A percentile compares a stretch with the other conserved stretches of the same genome.
Conservation (phyloP, 1,140 invertebrate genomes). For the Zaprionus tsacasi region DNA sequence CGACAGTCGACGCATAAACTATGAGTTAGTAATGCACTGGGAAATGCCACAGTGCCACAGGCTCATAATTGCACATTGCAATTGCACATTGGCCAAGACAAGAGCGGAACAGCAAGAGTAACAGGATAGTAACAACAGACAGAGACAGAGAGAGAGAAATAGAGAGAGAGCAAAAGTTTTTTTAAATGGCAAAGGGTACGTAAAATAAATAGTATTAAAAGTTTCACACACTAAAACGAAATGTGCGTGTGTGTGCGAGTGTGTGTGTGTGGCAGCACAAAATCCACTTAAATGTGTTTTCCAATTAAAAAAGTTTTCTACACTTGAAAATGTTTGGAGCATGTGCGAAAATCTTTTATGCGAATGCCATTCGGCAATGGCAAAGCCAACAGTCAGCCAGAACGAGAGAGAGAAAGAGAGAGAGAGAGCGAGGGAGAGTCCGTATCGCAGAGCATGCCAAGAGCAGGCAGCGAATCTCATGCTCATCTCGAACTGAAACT, state of each 20-base stretch:
- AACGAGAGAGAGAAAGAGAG: slow-evolving; percentile 15
- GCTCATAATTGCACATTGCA: slow-evolving; percentile 64
- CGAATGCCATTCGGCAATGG: slow-evolving; percentile 71
- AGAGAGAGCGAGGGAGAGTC: slow-evolving; percentile 1
- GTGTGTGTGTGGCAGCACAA: slow-evolving; percentile 36
- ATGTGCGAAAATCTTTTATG: slow-evolving; percentile 82
- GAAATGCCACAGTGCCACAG: slow-evolving; percentile 49
- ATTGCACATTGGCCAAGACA: slow-evolving; percentile 39
- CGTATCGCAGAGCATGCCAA: neutral
- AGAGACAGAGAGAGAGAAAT: neutral
- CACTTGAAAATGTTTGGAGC: slow-evolving; percentile 77
- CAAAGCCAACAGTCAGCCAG: slow-evolving; percentile 55
- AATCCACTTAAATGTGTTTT: slow-evolving; percentile 83
- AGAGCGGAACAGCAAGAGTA: slow-evolving; percentile 12
- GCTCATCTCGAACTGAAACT: neutral
- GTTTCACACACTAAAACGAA: slow-evolving; percentile 44
- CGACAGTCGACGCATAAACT: slow-evolving; percentile 54
- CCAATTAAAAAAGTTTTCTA: slow-evolving; percentile 82
- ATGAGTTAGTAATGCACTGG: slow-evolving; percentile 75
- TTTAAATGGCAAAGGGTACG: slow-evolving; percentile 31
- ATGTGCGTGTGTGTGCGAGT: neutral
- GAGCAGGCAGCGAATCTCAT: too few relatives aligned
- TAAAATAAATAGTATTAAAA: slow-evolving; percentile 79
- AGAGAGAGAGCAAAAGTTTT: slow-evolving; percentile 45
- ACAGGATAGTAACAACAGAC: neutral